Evolutionary conservation across 2,888 invertebrate genomes (phyloP).

Genomic region (Marasmarcha lunaedactyla): DNA sequence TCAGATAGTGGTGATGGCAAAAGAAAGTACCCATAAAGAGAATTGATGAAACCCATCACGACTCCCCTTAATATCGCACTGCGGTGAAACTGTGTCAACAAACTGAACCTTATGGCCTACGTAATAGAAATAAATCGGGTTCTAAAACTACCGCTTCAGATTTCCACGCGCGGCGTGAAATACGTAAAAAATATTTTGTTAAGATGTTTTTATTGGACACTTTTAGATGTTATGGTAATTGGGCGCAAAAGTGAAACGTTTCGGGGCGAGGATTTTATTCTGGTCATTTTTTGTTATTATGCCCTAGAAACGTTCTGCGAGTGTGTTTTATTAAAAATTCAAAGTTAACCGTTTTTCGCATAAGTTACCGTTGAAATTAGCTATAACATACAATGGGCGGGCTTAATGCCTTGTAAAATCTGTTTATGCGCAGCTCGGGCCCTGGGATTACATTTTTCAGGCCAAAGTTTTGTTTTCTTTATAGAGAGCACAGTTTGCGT

Average conservation of each 20-base stretch:
- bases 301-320: background rate
- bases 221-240: background rate
- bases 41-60: slow-evolving; percentile 47
- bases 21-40: slow-evolving; percentile 58
- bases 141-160: background rate
- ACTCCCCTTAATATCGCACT: slow-evolving; percentile 26
- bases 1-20: slow-evolving; percentile 53
- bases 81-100: slow-evolving; percentile 14
- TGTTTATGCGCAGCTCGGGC: background rate
- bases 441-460: too few relatives aligned
- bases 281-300: background rate
- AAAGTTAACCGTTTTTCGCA: background rate
- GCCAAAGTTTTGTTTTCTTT: too few relatives aligned
- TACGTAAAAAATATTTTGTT: background rate
- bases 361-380: background rate
- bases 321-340: background rate
- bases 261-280: background rate
- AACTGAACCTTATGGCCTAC: slow-evolving; percentile 2
- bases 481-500: too few relatives aligned
- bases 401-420: background rate
- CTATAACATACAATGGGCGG: background rate
- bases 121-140: background rate
- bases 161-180: background rate
- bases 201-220: slow-evolving; percentile 1
- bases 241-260: background rate